Base-by-base conservation (phyloP, 2,797 vertebrate species). In the Garrulus glandarius region DNA sequence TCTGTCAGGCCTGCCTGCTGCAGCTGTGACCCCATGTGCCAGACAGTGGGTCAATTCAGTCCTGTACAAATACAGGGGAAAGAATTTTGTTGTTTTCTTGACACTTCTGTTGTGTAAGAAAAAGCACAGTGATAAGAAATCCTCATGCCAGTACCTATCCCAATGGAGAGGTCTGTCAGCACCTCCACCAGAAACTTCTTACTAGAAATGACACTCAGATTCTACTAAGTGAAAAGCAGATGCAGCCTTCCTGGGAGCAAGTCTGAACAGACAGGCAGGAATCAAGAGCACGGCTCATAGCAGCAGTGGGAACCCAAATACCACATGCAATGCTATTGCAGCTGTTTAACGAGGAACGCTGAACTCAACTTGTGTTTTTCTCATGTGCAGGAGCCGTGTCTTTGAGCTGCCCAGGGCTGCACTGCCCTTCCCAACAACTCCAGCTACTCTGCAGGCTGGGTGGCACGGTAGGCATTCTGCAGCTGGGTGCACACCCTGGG, bases 391-490 rank as follows among this genome's bases (percentile, higher is more conserved):
- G 55, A 87, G 22, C 41, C 5, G 4, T 17, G 27, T 20, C 18
- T 83, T 55, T 39, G 32, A 68, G 26, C n/a, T 77, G 49, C 46
- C 13, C 34, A 15, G 56, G 53, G 37, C 63, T 68, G 47, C 18
- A 2, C 13, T n/a, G 53, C 46, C 39, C 34, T 56, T 61, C 43
- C 70, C 50, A 56, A 30, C 13, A 56, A 19, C 6, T 17, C 34
- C 53, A 43, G 27, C 27, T 44, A 17, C 71, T 30, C 63, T 53
- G 34, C 13, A 2, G 44, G 5, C 41, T 47, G 49, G 26, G 47
- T 49, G 34, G 32, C 46, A 29, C 0, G 0, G 49, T 30, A 39
- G 39, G 27, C 0, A 0, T 61, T 49, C 34, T 46, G 21, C 85
- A 72, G 76, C 53, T 27, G 16, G 6, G 3, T 36, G 18, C 3